A percentile compares a stretch with the other conserved stretches of the same genome.
Conservation (phyloP, 2,888 invertebrate species). For the Synergus itoensis region DNA sequence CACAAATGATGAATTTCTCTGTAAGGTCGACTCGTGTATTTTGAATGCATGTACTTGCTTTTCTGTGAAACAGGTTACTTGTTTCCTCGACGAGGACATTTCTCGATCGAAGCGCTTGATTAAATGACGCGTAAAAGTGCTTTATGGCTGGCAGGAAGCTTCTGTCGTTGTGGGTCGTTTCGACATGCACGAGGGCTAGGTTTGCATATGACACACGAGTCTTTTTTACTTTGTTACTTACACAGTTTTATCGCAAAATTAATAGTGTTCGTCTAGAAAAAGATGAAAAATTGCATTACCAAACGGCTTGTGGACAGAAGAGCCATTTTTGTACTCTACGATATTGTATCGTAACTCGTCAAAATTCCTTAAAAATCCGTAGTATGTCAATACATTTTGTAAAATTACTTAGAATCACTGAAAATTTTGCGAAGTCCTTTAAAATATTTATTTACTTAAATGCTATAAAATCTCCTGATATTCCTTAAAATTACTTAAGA, state of each 20-base stretch:
- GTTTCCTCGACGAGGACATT: slow-evolving; percentile 18
- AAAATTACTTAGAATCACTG: not conserved
- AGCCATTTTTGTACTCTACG: not conserved
- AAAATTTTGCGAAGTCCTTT: too few species aligned
- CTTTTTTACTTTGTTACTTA: slow-evolving; percentile 32
- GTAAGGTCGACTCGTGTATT: not conserved
- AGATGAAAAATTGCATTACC: not conserved
- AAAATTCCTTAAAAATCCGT: not conserved
- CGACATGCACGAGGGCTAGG: slow-evolving; percentile 22
- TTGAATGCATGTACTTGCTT: not conserved
- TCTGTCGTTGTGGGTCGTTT: slow-evolving; percentile 17
- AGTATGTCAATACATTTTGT: not conserved
- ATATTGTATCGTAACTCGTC: not conserved
- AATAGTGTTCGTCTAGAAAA: slow-evolving; percentile 1
- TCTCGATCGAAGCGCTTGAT: slow-evolving; percentile 31
- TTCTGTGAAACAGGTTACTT: not conserved
- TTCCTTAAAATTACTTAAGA: too few species aligned
- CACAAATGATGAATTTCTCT: not conserved
- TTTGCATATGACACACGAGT: slow-evolving; percentile 8
- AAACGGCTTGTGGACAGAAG: not conserved
- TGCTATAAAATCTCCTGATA: too few species aligned
- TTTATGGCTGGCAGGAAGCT: slow-evolving; percentile 36
- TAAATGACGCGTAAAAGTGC: slow-evolving; percentile 28
- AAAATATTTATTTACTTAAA: too few species aligned
- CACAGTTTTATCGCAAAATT: slow-evolving; percentile 4